phyloP scores from a whole-genome alignment of 2,888 invertebrate species.

The Adelognathus sp. region DNA sequence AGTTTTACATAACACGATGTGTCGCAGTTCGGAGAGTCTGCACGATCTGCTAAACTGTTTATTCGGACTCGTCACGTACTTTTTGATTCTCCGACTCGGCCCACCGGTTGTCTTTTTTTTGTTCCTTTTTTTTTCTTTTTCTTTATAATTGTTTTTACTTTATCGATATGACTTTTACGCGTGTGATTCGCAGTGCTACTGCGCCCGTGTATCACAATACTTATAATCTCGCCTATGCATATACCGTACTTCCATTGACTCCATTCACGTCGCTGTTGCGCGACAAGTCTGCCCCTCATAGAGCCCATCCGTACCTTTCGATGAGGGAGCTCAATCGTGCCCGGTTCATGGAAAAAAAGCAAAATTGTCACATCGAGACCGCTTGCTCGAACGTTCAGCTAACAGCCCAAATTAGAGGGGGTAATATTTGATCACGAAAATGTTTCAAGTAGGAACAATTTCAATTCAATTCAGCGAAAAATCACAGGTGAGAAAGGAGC shows the following conservation, averaged over 20 bases:
- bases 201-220: conserved; percentile 17
- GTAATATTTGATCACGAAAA: no score
- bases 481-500: neutral
- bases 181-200: conserved; percentile 18
- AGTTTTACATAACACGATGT: conserved; percentile 37
- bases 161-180: conserved; percentile 57
- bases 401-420: no score
- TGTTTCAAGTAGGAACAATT: no score
- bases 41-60: conserved; percentile 43
- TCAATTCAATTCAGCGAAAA: conserved; percentile 9
- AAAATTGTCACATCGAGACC: neutral
- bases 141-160: no score
- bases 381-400: no score
- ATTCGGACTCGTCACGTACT: conserved; percentile 30
- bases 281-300: conserved; percentile 26
- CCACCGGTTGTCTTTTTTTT: no score
- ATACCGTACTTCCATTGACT: conserved; percentile 8
- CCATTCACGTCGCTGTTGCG: neutral
- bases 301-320: conserved; percentile 25
- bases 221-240: conserved; percentile 22
- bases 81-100: conserved; percentile 6
- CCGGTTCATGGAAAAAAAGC: neutral
- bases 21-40: conserved; percentile 27
- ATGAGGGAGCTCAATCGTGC: neutral
- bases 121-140: neutral